A percentile compares a stretch with the other conserved stretches of the same genome.
Evolutionary conservation across 2,113 vertebrate genomes (phyloP).

Genomic region (Saccopteryx leptura): DNA sequence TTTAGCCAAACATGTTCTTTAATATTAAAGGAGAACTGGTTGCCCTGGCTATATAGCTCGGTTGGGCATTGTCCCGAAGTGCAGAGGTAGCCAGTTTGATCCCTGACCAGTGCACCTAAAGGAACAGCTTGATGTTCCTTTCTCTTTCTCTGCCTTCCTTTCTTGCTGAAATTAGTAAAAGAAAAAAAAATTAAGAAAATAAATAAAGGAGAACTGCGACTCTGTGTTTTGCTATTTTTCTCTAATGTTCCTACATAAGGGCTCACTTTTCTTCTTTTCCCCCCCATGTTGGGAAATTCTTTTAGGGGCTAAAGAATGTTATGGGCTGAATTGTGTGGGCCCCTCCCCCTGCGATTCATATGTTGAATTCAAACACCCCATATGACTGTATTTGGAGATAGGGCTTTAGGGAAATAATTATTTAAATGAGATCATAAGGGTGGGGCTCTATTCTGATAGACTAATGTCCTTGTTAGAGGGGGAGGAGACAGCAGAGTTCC

Average conservation of each 20-base stretch:
- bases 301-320: background rate
- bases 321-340: background rate
- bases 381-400: background rate
- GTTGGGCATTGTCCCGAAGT: too few relatives aligned
- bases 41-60: too few relatives aligned
- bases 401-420: background rate
- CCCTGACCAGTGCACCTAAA: too few relatives aligned
- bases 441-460: background rate
- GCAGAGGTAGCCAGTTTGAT: too few relatives aligned
- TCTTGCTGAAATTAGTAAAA: too few relatives aligned
- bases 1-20: background rate
- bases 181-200: too few relatives aligned
- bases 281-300: background rate
- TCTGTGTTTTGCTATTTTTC: conserved; percentile 10
- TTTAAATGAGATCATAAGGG: background rate
- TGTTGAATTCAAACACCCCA: background rate
- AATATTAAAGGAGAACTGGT: background rate
- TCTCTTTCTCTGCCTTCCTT: too few relatives aligned
- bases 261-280: background rate
- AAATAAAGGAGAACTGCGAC: background rate
- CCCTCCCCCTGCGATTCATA: too few relatives aligned
- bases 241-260: background rate
- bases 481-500: background rate
- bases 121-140: too few relatives aligned
- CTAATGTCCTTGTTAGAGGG: background rate